phyloP scores from a whole-genome alignment of 2,888 invertebrate species.

The Cantharis rustica region DNA sequence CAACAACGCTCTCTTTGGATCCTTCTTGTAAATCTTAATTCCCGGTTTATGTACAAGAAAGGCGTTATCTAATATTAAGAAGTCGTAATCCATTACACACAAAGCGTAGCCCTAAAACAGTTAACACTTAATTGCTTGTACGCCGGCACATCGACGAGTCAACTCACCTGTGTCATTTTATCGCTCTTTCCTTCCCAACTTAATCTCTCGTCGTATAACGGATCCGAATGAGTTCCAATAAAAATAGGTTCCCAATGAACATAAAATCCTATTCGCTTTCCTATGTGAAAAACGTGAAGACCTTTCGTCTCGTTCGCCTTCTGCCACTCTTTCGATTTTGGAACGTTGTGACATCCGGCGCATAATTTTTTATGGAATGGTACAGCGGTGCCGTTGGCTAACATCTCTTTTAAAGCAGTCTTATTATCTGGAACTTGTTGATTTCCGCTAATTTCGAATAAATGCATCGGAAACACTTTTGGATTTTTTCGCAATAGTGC shows the following conservation, averaged over 20 bases:
- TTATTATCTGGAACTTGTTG: conserved; percentile 74
- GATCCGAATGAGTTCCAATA: conserved; percentile 87
- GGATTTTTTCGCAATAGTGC: conserved; percentile 66
- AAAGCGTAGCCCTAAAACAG: conserved; percentile 80
- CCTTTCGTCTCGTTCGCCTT: conserved; percentile 70
- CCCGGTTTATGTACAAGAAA: conserved; percentile 92
- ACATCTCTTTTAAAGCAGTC: conserved; percentile 68
- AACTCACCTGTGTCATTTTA: conserved; percentile 89
- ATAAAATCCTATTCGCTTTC: conserved; percentile 78
- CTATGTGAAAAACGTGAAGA: conserved; percentile 82
- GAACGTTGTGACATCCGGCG: conserved; percentile 87
- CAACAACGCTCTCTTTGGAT: conserved; percentile 75
- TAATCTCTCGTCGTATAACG: conserved; percentile 87
- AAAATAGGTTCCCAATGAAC: conserved; percentile 94
- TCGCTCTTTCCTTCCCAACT: conserved; percentile 96
- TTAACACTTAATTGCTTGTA: background rate
- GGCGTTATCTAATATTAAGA: conserved; percentile 91
- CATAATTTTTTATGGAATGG: conserved; percentile 92
- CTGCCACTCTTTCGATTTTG: conserved; percentile 85
- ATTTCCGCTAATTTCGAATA: conserved; percentile 82
- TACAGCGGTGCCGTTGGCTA: conserved; percentile 78
- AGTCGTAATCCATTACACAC: conserved; percentile 90
- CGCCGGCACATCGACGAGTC: background rate
- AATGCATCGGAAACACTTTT: conserved; percentile 84
- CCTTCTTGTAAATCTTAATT: conserved; percentile 82